phyloP scores from a whole-genome alignment of 1,140 invertebrate genomes.

The Drosophila carrolli region DNA sequence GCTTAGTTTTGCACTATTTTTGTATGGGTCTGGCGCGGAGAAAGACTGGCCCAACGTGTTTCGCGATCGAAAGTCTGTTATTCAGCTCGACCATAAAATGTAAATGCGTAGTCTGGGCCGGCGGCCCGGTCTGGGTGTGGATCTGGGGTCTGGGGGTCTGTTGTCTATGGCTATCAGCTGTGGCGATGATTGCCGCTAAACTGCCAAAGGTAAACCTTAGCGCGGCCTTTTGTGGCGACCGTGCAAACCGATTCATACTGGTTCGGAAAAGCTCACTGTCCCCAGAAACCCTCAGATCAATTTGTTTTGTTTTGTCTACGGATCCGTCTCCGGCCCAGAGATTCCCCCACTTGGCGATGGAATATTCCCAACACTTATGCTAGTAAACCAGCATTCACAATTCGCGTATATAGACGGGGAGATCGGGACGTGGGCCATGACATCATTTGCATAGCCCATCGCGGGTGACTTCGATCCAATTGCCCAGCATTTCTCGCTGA shows the following conservation, averaged over 20 bases:
- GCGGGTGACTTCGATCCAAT: slow-evolving; percentile 17
- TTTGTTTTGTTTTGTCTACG: slow-evolving; percentile 52
- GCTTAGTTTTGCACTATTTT: slow-evolving; percentile 37
- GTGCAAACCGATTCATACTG: slow-evolving; percentile 25
- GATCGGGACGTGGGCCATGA: slow-evolving; percentile 26
- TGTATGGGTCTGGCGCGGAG: slow-evolving; percentile 15
- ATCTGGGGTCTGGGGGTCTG: slow-evolving; percentile 1
- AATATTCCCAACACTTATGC: slow-evolving; percentile 74
- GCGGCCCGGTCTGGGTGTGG: slow-evolving; percentile 4
- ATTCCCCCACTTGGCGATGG: slow-evolving; percentile 44
- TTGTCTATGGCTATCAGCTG: slow-evolving; percentile 38
- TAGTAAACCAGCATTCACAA: slow-evolving; percentile 32
- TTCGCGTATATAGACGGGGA: background rate
- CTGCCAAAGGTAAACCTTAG: slow-evolving; percentile 29
- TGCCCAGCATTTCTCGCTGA: slow-evolving; percentile 30
- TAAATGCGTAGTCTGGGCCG: slow-evolving; percentile 33
- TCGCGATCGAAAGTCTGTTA: slow-evolving; percentile 50
- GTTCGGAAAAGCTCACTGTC: slow-evolving; percentile 22
- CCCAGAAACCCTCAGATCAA: slow-evolving; percentile 49
- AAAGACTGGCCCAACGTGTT: slow-evolving; percentile 42
- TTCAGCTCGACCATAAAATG: slow-evolving; percentile 30
- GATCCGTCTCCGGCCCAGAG: background rate
- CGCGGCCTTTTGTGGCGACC: slow-evolving; percentile 14
- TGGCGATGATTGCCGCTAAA: slow-evolving; percentile 1
- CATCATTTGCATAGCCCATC: slow-evolving; percentile 64